phyloP scores from a whole-genome alignment of 2,113 vertebrate species.

The Erythrolamprus reginae region DNA sequence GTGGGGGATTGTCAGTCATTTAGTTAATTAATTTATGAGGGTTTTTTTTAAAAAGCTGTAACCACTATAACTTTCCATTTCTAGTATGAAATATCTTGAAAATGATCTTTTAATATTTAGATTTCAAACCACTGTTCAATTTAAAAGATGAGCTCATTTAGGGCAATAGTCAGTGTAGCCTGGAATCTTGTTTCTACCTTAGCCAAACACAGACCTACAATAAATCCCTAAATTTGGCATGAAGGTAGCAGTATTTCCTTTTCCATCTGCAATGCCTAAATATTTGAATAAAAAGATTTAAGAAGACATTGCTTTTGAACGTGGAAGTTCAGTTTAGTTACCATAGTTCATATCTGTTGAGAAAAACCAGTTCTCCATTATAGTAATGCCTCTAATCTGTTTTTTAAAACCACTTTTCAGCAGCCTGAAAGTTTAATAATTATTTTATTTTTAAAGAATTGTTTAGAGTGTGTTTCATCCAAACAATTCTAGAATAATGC shows the following conservation, averaged over 20 bases:
- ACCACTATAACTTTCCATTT: not conserved
- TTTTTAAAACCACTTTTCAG: not conserved
- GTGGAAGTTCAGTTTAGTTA: not conserved
- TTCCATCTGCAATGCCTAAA: not conserved
- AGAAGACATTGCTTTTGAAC: not conserved
- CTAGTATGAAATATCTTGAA: not conserved
- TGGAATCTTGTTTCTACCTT: not conserved
- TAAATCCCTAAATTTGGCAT: not conserved
- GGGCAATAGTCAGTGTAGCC: not conserved
- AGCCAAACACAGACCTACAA: not conserved
- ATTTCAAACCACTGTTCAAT: not conserved
- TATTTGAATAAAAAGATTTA: not conserved
- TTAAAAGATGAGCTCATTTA: not conserved
- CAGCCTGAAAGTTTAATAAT: not conserved
- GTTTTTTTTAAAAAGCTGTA: not conserved
- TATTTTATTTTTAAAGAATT: not conserved
- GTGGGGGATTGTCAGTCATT: not conserved
- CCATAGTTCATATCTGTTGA: not conserved
- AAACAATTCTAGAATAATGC: not conserved
- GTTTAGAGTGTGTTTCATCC: not conserved
- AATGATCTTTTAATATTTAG: not conserved
- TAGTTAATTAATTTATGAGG: not conserved
- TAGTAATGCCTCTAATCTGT: not conserved
- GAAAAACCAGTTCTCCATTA: not conserved
- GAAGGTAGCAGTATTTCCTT: not conserved